Evolutionary conservation across 2,888 invertebrate genomes (phyloP), one percentile per base, ranked within the genome.

Genomic region (Limnephilus marmoratus): DNA sequence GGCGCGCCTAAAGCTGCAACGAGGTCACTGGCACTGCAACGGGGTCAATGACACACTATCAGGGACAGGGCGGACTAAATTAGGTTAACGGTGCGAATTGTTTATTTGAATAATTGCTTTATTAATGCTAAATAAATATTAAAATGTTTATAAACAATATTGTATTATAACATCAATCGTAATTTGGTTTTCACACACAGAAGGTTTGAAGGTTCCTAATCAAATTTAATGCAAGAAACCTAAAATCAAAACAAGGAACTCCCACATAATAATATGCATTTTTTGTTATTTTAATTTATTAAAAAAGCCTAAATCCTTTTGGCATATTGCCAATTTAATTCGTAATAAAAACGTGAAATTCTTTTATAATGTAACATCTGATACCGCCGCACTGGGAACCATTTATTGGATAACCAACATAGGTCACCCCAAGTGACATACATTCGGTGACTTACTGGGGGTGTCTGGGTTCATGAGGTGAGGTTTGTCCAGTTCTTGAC

Each of bases 1-100:
- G 81, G 81, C 81, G 87, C 37, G 37, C 31, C 24, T 87, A 45
- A 45, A 81, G 68, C 68, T 68, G 85, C 85, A 85, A 81, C 91
- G 92, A 93, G 93, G 93, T 93, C 93, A 92, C 81, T 93, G 93
- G 93, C 93, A 93, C 92, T 89, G 91, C 82, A 85, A 68, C 87
- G 91, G 87, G 93, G 92, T 85, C 93, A 92, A 92, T 92, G 93
- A 92, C 92, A 91, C 91, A 90, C 90, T 93, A 89, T 88, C 85
- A 81, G 31, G 29, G 29, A 80, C 93, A 92, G 90, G 92, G 92
- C n/a, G 87, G 31, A 29, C 45, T 41, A 92, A 86, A 87, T 87
- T 87, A 85, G 87, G 87, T 87, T 86, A 86, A 12, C n/a, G 29
- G 15, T 37, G 18, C 24, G 31, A 31, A 12, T 37, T 83, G 0